Evolutionary conservation across 1,140 invertebrate species (phyloP).

Genomic region (Trinorchestia longiramus): DNA sequence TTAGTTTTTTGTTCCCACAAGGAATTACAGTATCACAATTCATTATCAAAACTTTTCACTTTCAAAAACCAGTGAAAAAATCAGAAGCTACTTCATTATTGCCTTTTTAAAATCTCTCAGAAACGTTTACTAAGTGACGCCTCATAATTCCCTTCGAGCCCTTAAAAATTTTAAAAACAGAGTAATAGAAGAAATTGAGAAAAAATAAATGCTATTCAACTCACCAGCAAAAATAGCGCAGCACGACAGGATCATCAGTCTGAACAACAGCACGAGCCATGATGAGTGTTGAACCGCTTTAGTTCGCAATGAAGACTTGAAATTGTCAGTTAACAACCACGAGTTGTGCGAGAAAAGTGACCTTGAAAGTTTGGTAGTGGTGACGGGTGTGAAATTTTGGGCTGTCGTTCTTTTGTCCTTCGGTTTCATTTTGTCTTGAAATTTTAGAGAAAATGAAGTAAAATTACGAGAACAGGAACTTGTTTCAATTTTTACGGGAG

Average conservation of each 20-base stretch:
- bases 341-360: not conserved
- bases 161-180: not conserved
- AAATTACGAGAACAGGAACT: not conserved
- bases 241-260: not conserved
- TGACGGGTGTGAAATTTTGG: not conserved
- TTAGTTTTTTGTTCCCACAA: too few species aligned
- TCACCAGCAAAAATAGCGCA: not conserved
- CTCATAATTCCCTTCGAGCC: too few species aligned
- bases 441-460: not conserved
- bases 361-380: not conserved
- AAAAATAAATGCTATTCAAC: not conserved
- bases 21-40: too few species aligned
- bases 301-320: not conserved
- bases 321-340: not conserved
- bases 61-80: too few species aligned
- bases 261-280: not conserved
- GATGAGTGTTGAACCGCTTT: not conserved
- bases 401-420: not conserved
- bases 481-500: not conserved
- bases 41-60: too few species aligned
- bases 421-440: not conserved
- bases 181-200: not conserved
- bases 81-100: too few species aligned
- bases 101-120: too few species aligned
- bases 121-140: too few species aligned